phyloP scores from a whole-genome alignment of 2,888 invertebrate species.

The Tuta absoluta region DNA sequence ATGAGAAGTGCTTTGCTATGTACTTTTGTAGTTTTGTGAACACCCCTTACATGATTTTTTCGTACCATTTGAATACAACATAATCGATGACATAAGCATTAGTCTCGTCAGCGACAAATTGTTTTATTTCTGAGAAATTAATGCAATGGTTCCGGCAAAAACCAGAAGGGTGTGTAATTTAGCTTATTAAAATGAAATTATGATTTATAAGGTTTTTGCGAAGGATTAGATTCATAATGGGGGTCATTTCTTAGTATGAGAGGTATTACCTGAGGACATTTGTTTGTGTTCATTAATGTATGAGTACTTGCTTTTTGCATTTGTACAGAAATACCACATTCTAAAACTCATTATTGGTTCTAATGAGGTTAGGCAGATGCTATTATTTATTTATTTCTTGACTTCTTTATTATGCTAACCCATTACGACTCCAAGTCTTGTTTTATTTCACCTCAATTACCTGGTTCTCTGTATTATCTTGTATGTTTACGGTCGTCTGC shows the following conservation, averaged over 20 bases:
- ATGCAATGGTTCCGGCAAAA: slow-evolving; percentile 16
- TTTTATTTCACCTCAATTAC: not conserved
- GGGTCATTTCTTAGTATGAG: not conserved
- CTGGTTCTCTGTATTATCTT: not conserved
- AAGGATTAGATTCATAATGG: slow-evolving; percentile 13
- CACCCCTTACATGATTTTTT: slow-evolving; percentile 42
- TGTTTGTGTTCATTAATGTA: not conserved
- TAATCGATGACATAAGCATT: slow-evolving; percentile 47
- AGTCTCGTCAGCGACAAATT: slow-evolving; percentile 50
- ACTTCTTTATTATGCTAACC: not conserved
- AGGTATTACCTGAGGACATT: not conserved
- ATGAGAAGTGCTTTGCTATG: slow-evolving; percentile 50
- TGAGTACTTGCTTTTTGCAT: not conserved
- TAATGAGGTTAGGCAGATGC: not conserved
- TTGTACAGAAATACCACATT: not conserved
- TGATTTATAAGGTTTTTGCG: not conserved
- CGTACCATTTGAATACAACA: slow-evolving; percentile 34
- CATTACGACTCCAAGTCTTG: not conserved
- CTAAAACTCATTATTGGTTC: not conserved
- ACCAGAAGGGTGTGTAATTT: not conserved
- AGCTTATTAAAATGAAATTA: slow-evolving; percentile 1
- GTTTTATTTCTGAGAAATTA: slow-evolving; percentile 43
- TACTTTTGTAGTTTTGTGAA: slow-evolving; percentile 46
- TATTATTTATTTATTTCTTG: not conserved
- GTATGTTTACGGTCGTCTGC: slow-evolving; percentile 24